Evolutionary conservation across 1,140 invertebrate genomes (phyloP).

Genomic region (Leptestheria dahalacensis): DNA sequence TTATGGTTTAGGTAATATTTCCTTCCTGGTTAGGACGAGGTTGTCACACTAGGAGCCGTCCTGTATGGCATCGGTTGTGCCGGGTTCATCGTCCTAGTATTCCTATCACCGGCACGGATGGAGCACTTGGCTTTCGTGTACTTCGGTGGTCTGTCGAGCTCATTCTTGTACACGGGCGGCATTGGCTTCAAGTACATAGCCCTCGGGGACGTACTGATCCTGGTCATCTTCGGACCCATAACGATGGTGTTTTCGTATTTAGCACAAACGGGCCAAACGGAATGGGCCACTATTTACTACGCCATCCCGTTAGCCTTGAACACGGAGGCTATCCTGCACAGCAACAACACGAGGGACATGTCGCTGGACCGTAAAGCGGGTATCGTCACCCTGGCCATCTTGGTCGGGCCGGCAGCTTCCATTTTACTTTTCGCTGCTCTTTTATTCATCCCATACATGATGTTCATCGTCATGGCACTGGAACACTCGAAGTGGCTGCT

Average conservation of each 20-base stretch:
- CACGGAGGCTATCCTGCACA: constrained; percentile 86
- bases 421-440: constrained; percentile 80
- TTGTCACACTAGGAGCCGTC: constrained; percentile 70
- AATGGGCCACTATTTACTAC: constrained; percentile 77
- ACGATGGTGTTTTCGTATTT: constrained; percentile 88
- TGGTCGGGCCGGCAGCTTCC: constrained; percentile 79
- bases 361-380: constrained; percentile 69
- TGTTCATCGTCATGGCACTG: constrained; percentile 65
- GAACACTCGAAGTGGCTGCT: constrained; percentile 76
- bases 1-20: too few species aligned
- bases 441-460: constrained; percentile 78
- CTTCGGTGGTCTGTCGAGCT: constrained; percentile 90
- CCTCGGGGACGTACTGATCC: constrained; percentile 71
- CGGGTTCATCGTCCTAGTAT: constrained; percentile 66
- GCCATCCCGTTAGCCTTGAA: constrained; percentile 85
- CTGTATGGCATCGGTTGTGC: constrained; percentile 72
- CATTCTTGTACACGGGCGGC: constrained; percentile 78
- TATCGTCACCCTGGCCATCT: constrained; percentile 80
- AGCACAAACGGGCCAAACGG: constrained; percentile 70
- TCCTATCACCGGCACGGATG: constrained; percentile 74
- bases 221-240: constrained; percentile 85
- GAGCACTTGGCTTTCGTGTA: constrained; percentile 86
- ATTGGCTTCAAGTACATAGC: constrained; percentile 87
- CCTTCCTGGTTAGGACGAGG: constrained; percentile 66
- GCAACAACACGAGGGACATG: constrained; percentile 83